Base-by-base conservation (phyloP, 2,797 vertebrate species). In the Emydoidea blandingii region DNA sequence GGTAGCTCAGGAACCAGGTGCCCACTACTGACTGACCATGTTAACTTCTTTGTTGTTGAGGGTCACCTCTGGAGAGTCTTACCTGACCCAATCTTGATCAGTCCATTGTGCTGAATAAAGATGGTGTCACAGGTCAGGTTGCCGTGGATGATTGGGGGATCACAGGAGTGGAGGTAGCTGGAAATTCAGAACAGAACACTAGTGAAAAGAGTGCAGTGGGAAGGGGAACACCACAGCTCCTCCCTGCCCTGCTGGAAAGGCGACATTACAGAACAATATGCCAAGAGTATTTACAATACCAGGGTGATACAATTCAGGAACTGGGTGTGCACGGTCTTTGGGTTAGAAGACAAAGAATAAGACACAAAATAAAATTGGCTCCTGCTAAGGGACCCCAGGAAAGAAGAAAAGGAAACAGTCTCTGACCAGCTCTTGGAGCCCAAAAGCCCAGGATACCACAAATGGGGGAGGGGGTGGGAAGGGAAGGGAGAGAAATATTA, bases 71-170 rank as follows among this genome's bases (percentile, higher is more conserved):
- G 86, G 6, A 11, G 56, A 87, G 65, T 37, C 98, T 98, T 98
- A 99, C 99, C 99, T 99, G 99, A 99, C 90, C 99, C 99, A 6
- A 99, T 99, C 97, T 99, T 99, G 98, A 99, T 99, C 97, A 99
- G 98, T 76, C 99, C 99, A 0, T 99, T 99, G 98, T 99, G 99
- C 97, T 99, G 99, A 97, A 99, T 99, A 98, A 99, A 99, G 98
- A 99, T 99, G 86, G 99, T 99, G 98, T 99, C 99, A 79, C 99
- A 99, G 95, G 99, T 99, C 97, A 99, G 98, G 98, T 99, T 99
- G 88, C 99, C 99, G 3, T 99, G 99, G 97, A 99, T 99, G 98
- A 99, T 99, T 47, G 99, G 99, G 50, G 99, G 99, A 93, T 99
- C 99, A 98, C 99, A 99, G 89, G 99, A 99, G 97, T 99, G 99